Evolutionary conservation across 2,888 invertebrate genomes (phyloP).

Genomic region (Orchesellides sinensis): DNA sequence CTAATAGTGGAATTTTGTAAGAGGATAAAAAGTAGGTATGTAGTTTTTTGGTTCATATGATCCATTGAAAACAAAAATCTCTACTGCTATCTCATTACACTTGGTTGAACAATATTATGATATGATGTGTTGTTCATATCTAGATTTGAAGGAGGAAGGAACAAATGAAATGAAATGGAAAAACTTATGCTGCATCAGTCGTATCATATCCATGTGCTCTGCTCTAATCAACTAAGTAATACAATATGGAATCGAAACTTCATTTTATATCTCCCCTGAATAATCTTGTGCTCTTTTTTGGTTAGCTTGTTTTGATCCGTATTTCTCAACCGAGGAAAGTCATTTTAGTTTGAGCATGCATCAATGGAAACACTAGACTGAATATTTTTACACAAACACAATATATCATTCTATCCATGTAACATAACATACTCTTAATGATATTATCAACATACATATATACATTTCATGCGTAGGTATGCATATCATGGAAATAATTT

Average conservation of each 20-base stretch:
- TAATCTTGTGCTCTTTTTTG: conserved; percentile 8
- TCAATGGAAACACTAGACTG: conserved; percentile 4
- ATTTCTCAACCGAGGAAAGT: no score
- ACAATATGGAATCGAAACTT: conserved; percentile 17
- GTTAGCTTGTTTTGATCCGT: conserved; percentile 11
- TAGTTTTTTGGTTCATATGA: neutral
- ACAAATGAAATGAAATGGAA: conserved; percentile 39
- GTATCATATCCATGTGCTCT: neutral
- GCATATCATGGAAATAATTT: conserved; percentile 36
- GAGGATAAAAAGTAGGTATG: neutral
- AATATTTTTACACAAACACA: neutral
- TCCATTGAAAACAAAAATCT: conserved; percentile 8
- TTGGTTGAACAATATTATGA: conserved; percentile 32
- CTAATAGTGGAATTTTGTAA: conserved; percentile 14
- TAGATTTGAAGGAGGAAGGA: conserved; percentile 12
- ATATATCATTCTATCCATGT: no score
- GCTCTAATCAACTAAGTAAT: no score
- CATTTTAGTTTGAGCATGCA: neutral
- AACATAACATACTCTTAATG: no score
- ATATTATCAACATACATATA: conserved; percentile 23
- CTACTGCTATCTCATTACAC: conserved; percentile 40
- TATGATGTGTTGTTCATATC: neutral
- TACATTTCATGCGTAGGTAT: no score
- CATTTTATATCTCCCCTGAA: conserved; percentile 31
- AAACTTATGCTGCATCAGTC: conserved; percentile 1